Conservation (phyloP, 2,888 invertebrate species). For the Cephus nigrinus region DNA sequence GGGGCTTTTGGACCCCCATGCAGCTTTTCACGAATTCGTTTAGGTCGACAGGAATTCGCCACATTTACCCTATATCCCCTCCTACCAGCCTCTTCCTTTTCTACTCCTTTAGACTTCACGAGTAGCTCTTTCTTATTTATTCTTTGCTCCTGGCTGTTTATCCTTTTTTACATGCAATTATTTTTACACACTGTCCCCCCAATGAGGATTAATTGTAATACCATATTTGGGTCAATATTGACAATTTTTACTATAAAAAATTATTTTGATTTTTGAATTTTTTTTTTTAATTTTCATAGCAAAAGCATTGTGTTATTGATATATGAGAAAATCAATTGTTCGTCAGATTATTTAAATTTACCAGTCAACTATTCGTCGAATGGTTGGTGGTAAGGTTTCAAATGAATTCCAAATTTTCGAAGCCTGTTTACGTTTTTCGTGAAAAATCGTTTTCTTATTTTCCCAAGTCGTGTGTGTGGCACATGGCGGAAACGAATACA, state of each 20-base stretch:
- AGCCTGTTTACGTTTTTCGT: conserved; percentile 34
- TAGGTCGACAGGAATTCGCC: conserved; percentile 57
- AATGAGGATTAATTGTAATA: not conserved
- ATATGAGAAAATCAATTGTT: not conserved
- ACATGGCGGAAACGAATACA: conserved; percentile 45
- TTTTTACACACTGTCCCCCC: not conserved
- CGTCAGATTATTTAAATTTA: not conserved
- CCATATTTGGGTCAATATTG: not conserved
- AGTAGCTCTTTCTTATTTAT: not conserved
- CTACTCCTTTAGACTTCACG: not conserved
- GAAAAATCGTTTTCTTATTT: conserved; percentile 38
- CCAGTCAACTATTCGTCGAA: not conserved
- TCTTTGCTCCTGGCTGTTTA: not conserved
- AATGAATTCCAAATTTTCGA: not conserved
- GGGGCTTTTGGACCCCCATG: conserved; percentile 27
- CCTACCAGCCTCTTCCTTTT: conserved; percentile 4
- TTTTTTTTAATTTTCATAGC: not conserved
- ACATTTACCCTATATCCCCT: conserved; percentile 50
- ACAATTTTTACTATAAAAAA: no score
- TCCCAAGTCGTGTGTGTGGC: conserved; percentile 38
- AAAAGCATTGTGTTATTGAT: not conserved
- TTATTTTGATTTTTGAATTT: no score
- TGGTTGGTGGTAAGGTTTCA: not conserved
- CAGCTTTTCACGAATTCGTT: conserved; percentile 57
- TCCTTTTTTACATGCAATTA: not conserved